These are phyloP conservation scores for Panagrolaimus sp. DNA, from an alignment of 1,140 invertebrate species.

Conservation along the genomic window DNA sequence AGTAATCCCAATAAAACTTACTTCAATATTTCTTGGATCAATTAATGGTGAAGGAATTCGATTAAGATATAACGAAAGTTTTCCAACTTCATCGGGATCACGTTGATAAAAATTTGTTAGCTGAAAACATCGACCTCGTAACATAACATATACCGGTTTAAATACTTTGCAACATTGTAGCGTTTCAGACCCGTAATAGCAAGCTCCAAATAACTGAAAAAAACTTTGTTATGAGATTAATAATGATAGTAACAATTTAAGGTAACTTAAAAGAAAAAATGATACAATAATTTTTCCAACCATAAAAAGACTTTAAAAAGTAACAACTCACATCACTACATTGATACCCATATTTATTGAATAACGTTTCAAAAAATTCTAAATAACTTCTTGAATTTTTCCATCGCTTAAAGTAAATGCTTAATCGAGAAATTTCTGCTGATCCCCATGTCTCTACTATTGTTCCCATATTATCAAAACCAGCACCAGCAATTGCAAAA, in stretches of 20 bases:
- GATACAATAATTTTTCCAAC: no score
- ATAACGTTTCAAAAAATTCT: neutral
- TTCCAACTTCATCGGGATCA: conserved; percentile 35
- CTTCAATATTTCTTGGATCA: neutral
- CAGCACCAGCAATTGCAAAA: conserved; percentile 5
- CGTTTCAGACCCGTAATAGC: neutral
- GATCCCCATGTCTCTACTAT: neutral
- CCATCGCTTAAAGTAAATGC: conserved; percentile 11
- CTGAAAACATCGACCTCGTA: conserved; percentile 40
- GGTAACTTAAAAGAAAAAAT: no score
- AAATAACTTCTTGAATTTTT: neutral
- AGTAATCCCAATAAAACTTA: neutral
- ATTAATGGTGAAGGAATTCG: conserved; percentile 13
- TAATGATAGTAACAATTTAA: no score
- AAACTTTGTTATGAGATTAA: neutral
- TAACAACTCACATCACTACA: neutral
- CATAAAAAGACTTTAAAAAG: no score
- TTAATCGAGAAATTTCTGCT: neutral
- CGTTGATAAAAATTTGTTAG: conserved; percentile 29
- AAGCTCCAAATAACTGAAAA: neutral
- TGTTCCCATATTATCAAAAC: neutral
- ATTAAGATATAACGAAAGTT: conserved; percentile 29
- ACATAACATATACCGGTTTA: conserved; percentile 27
- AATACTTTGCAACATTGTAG: conserved; percentile 2
- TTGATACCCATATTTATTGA: neutral